These are phyloP conservation scores for Callopanchax toddi DNA, from an alignment of 2,113 vertebrate genomes.

Conservation along the genomic window DNA sequence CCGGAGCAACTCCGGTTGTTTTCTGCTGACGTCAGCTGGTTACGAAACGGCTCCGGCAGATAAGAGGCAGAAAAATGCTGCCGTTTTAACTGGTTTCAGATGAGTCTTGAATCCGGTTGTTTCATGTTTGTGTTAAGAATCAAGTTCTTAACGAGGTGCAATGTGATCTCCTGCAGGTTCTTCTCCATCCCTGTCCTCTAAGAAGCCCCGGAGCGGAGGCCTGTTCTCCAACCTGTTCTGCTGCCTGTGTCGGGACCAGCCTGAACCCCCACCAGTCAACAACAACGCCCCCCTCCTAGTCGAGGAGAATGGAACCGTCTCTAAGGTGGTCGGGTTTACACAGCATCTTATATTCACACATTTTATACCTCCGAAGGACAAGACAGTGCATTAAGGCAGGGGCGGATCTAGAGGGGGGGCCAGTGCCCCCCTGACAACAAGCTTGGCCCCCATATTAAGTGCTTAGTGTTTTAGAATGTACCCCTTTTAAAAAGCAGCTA, in stretches of 20 bases:
- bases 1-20: neutral
- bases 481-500: too few species aligned
- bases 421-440: too few species aligned
- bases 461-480: too few species aligned
- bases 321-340: slow-evolving; percentile 79
- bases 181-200: slow-evolving; percentile 76
- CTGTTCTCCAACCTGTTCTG: slow-evolving; percentile 89
- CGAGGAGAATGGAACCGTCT: slow-evolving; percentile 87
- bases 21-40: slow-evolving; percentile 38
- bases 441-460: too few species aligned
- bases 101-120: neutral
- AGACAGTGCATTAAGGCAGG: too few species aligned
- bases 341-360: neutral
- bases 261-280: slow-evolving; percentile 82
- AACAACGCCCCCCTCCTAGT: slow-evolving; percentile 89
- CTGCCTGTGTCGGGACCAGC: slow-evolving; percentile 87
- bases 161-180: slow-evolving; percentile 74
- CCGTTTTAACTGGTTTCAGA: neutral
- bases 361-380: neutral
- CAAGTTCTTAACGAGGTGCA: neutral
- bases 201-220: slow-evolving; percentile 86
- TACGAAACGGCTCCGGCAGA: slow-evolving; percentile 18
- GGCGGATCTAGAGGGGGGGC: too few species aligned
- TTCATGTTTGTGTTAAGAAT: neutral
- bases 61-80: neutral